Evolutionary conservation across 2,113 vertebrate species (phyloP), one percentile per base, ranked within the genome.

Genomic region (Furnarius figulus): DNA sequence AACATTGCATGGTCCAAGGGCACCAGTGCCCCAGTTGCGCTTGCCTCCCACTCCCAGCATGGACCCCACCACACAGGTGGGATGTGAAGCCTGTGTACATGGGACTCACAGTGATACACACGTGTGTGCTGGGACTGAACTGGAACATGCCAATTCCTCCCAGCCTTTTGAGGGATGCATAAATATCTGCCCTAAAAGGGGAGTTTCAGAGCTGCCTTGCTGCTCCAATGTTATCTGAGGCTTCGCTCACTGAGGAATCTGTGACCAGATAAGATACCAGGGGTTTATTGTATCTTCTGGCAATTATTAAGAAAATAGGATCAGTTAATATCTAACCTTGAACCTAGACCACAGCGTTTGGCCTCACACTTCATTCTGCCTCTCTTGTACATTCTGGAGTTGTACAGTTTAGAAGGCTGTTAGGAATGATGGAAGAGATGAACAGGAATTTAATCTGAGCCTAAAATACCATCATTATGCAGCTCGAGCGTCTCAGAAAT

Each of bases 231-330:
- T 96, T 97, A 97, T 97, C 97, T 86, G 95, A 66, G 75, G 80
- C 35, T 90, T 76, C 61, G 59, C 91, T 87, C 89, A 12, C 87
- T 55, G 8, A 83, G 95, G 94, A 96, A 96, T 97, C 93, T 37
- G 61, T 23, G 71, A 46, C 44, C 52, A 95, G 97, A 97, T 97
- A 97, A 97, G 97, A 97, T 97, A 96, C 68, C 0, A 2, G 53
- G 78, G 81, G 42, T 94, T 95, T 95, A 96, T 96, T 89, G 92
- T 80, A 56, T 81, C 88, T 95, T 78, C 94, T 96, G 96, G 93
- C 91, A 97, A 96, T 97, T 97, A 96, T 96, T 94, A 96, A 97
- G 97, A 68, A 89, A 94, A 96, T 95, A 94, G 96, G 95, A 95
- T 75, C 53, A 17, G 97, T 97, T 97, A 97, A 97, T 97, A 93